Evolutionary conservation across 2,113 vertebrate genomes (phyloP).

Genomic region (Dolichallabes microphthalmus): DNA sequence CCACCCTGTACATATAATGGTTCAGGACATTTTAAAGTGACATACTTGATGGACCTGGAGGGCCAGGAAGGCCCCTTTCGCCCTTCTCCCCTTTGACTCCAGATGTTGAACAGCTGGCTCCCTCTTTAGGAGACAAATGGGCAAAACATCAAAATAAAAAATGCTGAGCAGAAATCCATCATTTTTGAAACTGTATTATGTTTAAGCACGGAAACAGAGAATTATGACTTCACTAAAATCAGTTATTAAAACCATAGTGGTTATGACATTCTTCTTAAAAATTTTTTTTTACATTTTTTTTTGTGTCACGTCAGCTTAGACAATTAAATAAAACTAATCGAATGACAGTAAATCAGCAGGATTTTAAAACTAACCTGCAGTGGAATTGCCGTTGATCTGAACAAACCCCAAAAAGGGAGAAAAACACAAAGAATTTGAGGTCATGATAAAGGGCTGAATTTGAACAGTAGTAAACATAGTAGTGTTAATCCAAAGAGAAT

Average conservation of each 20-base stretch:
- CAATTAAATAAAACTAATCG: neutral
- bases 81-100: slow-evolving; percentile 87
- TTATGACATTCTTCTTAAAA: neutral
- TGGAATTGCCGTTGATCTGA: slow-evolving; percentile 49
- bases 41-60: slow-evolving; percentile 79
- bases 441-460: slow-evolving; percentile 19
- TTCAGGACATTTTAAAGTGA: neutral
- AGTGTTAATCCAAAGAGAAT: slow-evolving; percentile 34
- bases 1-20: neutral
- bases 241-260: neutral
- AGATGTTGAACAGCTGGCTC: slow-evolving; percentile 61
- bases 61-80: slow-evolving; percentile 81
- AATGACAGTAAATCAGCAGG: neutral
- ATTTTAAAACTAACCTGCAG: slow-evolving; percentile 47
- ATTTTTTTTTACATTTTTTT: neutral
- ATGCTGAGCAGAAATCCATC: neutral
- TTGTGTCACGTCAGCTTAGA: neutral
- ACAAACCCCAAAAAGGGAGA: neutral
- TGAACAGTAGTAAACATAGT: slow-evolving; percentile 36
- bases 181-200: neutral
- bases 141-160: slow-evolving; percentile 27
- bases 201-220: neutral
- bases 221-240: neutral
- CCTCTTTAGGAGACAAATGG: slow-evolving; percentile 41
- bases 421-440: slow-evolving; percentile 24